Conservation (phyloP, 2,797 vertebrate genomes). For the Sebastes flavidus region DNA sequence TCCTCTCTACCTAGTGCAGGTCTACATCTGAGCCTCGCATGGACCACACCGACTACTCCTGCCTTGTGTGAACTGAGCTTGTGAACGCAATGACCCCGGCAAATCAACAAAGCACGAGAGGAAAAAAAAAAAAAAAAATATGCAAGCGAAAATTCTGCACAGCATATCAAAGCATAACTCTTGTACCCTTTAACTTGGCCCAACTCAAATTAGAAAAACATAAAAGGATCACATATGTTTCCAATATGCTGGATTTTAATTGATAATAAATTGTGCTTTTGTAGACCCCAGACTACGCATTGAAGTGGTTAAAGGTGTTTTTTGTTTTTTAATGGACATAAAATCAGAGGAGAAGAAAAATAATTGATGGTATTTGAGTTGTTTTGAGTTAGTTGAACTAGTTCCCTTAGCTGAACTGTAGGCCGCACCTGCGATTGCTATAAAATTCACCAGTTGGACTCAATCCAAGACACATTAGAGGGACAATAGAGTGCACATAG, state of each 20-base stretch:
- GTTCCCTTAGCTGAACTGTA: slow-evolving; percentile 45
- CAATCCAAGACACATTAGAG: slow-evolving; percentile 2
- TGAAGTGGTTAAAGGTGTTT: slow-evolving; percentile 58
- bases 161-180: slow-evolving; percentile 65
- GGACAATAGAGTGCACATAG: neutral
- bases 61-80: slow-evolving; percentile 68
- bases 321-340: slow-evolving; percentile 38
- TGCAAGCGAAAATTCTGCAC: slow-evolving; percentile 31
- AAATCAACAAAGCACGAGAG: slow-evolving; percentile 44
- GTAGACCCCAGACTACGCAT: slow-evolving; percentile 32
- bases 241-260: slow-evolving; percentile 70
- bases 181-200: slow-evolving; percentile 40
- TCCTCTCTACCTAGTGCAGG: slow-evolving; percentile 30
- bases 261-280: slow-evolving; percentile 69
- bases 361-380: slow-evolving; percentile 42
- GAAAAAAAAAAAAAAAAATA: neutral
- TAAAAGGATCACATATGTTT: slow-evolving; percentile 74
- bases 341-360: slow-evolving; percentile 44
- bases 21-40: slow-evolving; percentile 31
- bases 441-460: slow-evolving; percentile 24
- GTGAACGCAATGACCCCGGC: slow-evolving; percentile 73
- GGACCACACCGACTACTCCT: slow-evolving; percentile 38
- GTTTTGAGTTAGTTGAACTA: slow-evolving; percentile 42
- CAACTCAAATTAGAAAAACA: slow-evolving; percentile 57
- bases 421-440: slow-evolving; percentile 12